phyloP scores from a whole-genome alignment of 2,888 invertebrate species.

The Agrochola circellaris region DNA sequence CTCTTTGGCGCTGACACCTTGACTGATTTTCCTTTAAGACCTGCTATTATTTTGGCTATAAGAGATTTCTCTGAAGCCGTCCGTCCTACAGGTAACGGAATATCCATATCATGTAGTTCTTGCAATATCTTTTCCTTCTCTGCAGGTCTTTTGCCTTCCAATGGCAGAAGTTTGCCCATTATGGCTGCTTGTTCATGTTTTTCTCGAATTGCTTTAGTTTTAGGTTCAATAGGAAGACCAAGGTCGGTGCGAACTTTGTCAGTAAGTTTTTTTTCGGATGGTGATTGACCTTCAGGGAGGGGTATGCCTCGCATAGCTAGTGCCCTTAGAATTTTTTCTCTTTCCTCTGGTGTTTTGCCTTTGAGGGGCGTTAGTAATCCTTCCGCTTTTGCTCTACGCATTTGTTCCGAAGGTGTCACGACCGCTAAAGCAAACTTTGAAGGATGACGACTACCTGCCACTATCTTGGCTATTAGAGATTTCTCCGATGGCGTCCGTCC shows the following conservation, averaged over 20 bases:
- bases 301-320: conserved; percentile 48
- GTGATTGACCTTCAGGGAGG: conserved; percentile 59
- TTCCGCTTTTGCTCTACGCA: conserved; percentile 53
- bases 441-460: conserved; percentile 48
- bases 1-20: conserved; percentile 59
- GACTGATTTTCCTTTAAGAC: conserved; percentile 66
- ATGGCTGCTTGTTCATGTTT: conserved; percentile 31
- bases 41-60: conserved; percentile 70
- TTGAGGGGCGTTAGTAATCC: conserved; percentile 25
- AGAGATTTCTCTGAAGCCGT: conserved; percentile 74
- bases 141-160: not conserved
- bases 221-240: conserved; percentile 24
- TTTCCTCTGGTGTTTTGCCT: conserved; percentile 38
- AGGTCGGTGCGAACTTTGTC: conserved; percentile 24
- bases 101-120: conserved; percentile 51
- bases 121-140: conserved; percentile 29
- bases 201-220: not conserved
- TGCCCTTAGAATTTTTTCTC: conserved; percentile 35
- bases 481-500: conserved; percentile 58
- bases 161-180: conserved; percentile 26
- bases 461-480: conserved; percentile 49
- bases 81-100: conserved; percentile 75
- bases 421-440: not conserved
- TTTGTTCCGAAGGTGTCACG: conserved; percentile 48
- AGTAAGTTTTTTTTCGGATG: conserved; percentile 59